Base-by-base conservation (phyloP, 2,113 vertebrate species). In the Notothenia rossii region DNA sequence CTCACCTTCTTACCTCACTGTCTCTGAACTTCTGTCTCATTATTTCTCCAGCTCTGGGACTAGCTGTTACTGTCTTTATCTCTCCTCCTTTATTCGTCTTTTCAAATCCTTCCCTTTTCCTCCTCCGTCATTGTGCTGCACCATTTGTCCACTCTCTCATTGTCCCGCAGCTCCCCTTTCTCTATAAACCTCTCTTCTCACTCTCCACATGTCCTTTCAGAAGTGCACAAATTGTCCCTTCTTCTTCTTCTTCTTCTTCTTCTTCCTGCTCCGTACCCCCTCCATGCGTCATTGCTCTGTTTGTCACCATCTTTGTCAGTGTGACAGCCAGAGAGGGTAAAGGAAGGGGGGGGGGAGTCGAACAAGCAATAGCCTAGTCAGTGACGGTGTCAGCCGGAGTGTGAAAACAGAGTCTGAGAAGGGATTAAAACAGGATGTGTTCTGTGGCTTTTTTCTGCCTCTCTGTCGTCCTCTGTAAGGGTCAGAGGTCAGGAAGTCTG, bases 361-460 rank as follows among this genome's bases (percentile, higher is more conserved):
- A 65, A 72, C 40, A 7, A 62, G 67, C 62, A 81, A 70, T 69
- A 64, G 63, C 59, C 17, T 7, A 75, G 45, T 51, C 14, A 11
- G 56, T 15, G 1, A 62, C 48, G 2, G 10, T 55, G 43, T 74
- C 75, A 75, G 82, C 63, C 33, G 46, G 60, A 29, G 40, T 43
- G 50, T 58, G 66, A 77, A 82, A 73, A 71, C 72, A 68, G 66
- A 72, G 50, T 75, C 59, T 11, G 49, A n/a, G 9, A 10, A 15
- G 72, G 67, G 79, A 80, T 72, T 76, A 10, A 76, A 76, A 86
- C 89, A 84, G 91, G 86, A 89, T 77, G 83, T 85, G 72, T 75
- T 73, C 36, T 58, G 58, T 71, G 46, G 40, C 18, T n/a, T 72
- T 61, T 66, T 63, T 20, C 63, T 60, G 60, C 77, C 56, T 88